Base-by-base conservation (phyloP, 2,888 invertebrate genomes). In the Cephonodes hylas region DNA sequence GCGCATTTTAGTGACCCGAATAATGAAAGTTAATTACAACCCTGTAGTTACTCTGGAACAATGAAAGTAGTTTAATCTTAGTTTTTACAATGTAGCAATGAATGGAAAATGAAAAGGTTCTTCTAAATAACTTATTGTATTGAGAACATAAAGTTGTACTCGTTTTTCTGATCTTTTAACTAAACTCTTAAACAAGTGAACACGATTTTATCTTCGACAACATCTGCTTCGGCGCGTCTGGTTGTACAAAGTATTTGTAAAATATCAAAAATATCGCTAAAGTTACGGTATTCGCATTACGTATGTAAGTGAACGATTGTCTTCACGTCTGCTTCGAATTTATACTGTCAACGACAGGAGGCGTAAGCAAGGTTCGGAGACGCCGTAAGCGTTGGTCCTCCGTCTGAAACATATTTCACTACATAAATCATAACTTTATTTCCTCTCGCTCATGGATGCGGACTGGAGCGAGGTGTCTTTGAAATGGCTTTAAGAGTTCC, bases 361-460 rank as follows among this genome's bases (percentile, higher is more conserved):
- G 81, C 79, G 78, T 78, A 75, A 53, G 53, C 53, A 74, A 68
- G 72, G 57, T 62, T 66, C 68, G 65, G 66, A 23, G 18, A 64
- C 67, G 72, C 79, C 83, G 77, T 81, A 76, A 79, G 80, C 79
- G 76, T 73, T 79, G 77, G 75, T 73, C 79, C 77, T 79, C 73
- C 75, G 72, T 72, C 75, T 77, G 81, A 80, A 85, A 88, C 88
- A 90, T 89, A 91, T 89, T 90, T 89, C 86, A 85, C 84, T 87
- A 86, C 86, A 90, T 91, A 91, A 90, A 91, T 91, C 90, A 91
- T 88, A 91, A 90, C 86, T 91, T 91, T 90, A 91, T 91, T 91
- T 90, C 91, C 91, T 90, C 87, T 88, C 86, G 85, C 82, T 89
- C 84, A 81, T 73, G 81, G 82, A 79, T 79, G 77, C 80, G 77